These are phyloP conservation scores for Cerceris rybyensis DNA, from an alignment of 2,888 invertebrate genomes.

Conservation along the genomic window DNA sequence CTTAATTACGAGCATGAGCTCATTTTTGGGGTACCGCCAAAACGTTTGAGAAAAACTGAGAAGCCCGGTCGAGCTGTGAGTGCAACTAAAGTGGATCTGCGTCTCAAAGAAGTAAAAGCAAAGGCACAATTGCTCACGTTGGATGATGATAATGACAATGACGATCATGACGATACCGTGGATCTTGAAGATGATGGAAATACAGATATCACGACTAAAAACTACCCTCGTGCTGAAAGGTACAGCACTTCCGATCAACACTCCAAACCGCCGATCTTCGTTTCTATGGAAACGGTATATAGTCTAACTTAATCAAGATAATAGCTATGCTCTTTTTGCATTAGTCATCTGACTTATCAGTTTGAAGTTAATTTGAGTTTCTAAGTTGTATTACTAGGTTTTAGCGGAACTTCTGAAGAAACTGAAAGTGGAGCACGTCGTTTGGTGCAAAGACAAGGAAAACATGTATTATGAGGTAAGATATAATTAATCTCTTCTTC, in stretches of 20 bases:
- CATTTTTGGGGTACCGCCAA: constrained; percentile 81
- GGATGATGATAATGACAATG: constrained; percentile 21
- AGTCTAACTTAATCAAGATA: not conserved
- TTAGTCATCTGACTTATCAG: no score
- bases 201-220: constrained; percentile 8
- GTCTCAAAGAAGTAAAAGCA: constrained; percentile 69
- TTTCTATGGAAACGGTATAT: constrained; percentile 87
- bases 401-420: constrained; percentile 87
- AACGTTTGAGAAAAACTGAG: constrained; percentile 63
- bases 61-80: constrained; percentile 29
- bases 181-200: constrained; percentile 50
- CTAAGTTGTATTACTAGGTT: constrained; percentile 82
- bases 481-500: not conserved
- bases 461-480: constrained; percentile 87
- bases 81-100: constrained; percentile 70
- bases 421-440: constrained; percentile 87
- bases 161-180: constrained; percentile 33
- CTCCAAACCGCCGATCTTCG: constrained; percentile 81
- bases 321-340: no score
- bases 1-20: constrained; percentile 86
- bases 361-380: not conserved
- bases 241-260: constrained; percentile 42
- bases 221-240: constrained; percentile 28
- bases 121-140: constrained; percentile 63
- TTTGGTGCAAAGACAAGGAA: constrained; percentile 87